phyloP scores from a whole-genome alignment of 2,888 invertebrate genomes.

The Adelphocoris suturalis region DNA sequence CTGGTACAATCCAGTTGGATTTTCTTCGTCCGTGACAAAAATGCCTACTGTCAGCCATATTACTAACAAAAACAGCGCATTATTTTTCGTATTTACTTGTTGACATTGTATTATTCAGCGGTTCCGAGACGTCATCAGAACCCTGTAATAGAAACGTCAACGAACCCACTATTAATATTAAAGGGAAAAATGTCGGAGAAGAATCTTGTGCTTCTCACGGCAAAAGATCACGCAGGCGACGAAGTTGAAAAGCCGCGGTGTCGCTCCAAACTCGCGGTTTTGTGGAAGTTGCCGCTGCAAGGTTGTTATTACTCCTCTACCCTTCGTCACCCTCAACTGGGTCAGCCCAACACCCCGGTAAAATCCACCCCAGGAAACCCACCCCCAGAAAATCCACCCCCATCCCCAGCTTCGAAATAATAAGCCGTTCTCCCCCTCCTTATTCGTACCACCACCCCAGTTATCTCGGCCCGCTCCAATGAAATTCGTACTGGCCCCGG shows the following conservation, averaged over 20 bases:
- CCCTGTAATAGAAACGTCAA: too few relatives aligned
- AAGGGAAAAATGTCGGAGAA: not conserved
- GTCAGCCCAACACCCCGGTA: slow-evolving; percentile 1
- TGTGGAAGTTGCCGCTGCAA: not conserved
- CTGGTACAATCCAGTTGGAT: too few relatives aligned
- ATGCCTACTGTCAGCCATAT: too few relatives aligned
- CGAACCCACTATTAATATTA: not conserved
- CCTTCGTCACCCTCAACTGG: slow-evolving; percentile 5
- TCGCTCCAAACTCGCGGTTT: not conserved
- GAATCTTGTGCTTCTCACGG: not conserved
- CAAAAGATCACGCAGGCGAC: slow-evolving; percentile 12
- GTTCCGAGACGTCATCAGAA: too few relatives aligned
- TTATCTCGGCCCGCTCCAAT: slow-evolving; percentile 53
- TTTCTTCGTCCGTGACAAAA: too few relatives aligned
- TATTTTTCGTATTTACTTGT: too few relatives aligned
- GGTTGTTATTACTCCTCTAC: not conserved
- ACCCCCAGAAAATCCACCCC: slow-evolving; percentile 20
- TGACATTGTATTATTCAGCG: too few relatives aligned
- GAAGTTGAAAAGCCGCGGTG: not conserved
- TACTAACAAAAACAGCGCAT: too few relatives aligned
- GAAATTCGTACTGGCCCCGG: slow-evolving; percentile 40
- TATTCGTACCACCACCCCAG: not conserved
- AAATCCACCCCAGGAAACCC: slow-evolving; percentile 1
- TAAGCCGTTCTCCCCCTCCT: slow-evolving; percentile 2
- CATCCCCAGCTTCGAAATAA: not conserved